phyloP scores from a whole-genome alignment of 2,113 vertebrate species.

The Amazona vittata region DNA sequence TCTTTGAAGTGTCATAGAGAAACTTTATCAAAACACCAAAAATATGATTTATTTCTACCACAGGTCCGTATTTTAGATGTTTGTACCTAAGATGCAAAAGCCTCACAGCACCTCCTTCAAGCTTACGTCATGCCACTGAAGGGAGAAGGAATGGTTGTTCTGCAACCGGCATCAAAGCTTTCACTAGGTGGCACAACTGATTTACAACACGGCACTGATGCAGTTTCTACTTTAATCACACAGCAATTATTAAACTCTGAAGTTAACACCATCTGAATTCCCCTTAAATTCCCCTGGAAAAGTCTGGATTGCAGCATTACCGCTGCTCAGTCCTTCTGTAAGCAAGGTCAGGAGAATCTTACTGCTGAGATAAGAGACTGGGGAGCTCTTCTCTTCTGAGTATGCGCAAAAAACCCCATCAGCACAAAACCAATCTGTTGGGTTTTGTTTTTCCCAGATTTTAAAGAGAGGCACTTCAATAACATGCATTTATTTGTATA shows the following conservation, averaged over 20 bases:
- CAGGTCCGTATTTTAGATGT: background rate
- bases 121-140: accelerated
- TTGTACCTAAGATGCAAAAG: background rate
- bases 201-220: background rate
- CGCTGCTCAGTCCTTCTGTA: background rate
- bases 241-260: background rate
- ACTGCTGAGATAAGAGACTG: accelerated
- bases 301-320: background rate
- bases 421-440: background rate
- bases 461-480: background rate
- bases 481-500: background rate
- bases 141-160: background rate
- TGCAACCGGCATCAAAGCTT: background rate
- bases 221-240: background rate
- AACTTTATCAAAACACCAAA: background rate
- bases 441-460: background rate
- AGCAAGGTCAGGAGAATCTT: background rate
- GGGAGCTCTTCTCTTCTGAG: background rate
- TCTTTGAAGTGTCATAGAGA: background rate
- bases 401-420: background rate
- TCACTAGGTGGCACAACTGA: slow-evolving; percentile 63
- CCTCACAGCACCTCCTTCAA: background rate
- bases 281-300: background rate
- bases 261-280: background rate
- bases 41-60: background rate